Conservation (phyloP, 2,888 invertebrate genomes). For the Morpho deidamia region DNA sequence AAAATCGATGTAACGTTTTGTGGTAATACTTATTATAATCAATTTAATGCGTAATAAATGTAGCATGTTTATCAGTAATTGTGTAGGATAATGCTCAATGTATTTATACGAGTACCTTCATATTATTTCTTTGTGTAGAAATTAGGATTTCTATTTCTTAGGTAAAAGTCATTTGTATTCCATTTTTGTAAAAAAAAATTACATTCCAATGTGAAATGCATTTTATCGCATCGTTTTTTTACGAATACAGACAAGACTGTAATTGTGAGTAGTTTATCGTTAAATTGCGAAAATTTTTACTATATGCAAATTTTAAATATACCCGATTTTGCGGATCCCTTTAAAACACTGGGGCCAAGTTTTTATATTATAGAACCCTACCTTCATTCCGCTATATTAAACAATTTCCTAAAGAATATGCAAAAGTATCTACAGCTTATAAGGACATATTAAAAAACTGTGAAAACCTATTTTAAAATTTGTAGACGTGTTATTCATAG, state of each 20-base stretch:
- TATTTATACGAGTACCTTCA: slow-evolving; percentile 64
- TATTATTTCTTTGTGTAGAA: slow-evolving; percentile 49
- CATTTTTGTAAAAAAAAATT: slow-evolving; percentile 50
- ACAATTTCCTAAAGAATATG: slow-evolving; percentile 10
- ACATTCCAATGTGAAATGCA: slow-evolving; percentile 43
- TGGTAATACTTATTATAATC: slow-evolving; percentile 57
- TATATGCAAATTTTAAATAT: slow-evolving; percentile 44
- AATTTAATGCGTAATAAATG: slow-evolving; percentile 50
- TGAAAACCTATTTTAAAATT: slow-evolving; percentile 9
- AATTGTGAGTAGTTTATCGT: slow-evolving; percentile 55
- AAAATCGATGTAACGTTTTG: slow-evolving; percentile 66
- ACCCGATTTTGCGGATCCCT: slow-evolving; percentile 67
- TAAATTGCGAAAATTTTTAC: slow-evolving; percentile 52
- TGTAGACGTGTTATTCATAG: slow-evolving; percentile 7
- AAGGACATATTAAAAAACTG: slow-evolving; percentile 10
- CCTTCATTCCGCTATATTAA: slow-evolving; percentile 13
- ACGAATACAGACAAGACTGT: slow-evolving; percentile 62
- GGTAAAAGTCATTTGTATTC: slow-evolving; percentile 42
- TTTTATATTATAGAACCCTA: slow-evolving; percentile 49
- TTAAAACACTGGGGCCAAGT: slow-evolving; percentile 67
- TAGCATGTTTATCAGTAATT: slow-evolving; percentile 67
- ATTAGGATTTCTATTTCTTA: slow-evolving; percentile 47
- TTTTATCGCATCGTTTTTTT: slow-evolving; percentile 39
- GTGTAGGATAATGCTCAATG: slow-evolving; percentile 72
- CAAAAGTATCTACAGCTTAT: slow-evolving; percentile 54